Evolutionary conservation across 2,888 invertebrate species (phyloP).

Genomic region (Flexamia atlantica): DNA sequence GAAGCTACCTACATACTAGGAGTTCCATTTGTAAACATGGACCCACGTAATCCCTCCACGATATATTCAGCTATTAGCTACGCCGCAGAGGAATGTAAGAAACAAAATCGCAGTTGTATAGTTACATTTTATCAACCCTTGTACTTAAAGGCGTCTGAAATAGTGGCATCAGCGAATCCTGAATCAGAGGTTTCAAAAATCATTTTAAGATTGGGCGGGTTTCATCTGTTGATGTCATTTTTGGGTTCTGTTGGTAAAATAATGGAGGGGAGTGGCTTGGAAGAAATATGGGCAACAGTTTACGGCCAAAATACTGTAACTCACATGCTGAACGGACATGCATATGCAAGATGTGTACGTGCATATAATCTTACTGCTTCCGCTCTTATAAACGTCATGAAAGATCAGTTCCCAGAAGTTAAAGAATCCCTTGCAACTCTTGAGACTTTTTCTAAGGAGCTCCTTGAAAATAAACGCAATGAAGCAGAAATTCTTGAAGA

Average conservation of each 20-base stretch:
- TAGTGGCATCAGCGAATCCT: background rate
- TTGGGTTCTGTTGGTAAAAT: background rate
- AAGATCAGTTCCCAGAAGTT: background rate
- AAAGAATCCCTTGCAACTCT: background rate
- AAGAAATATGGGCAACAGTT: background rate
- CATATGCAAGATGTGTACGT: background rate
- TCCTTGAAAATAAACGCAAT: too few relatives aligned
- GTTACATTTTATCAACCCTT: background rate
- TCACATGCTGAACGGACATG: background rate
- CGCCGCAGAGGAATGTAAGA: too few relatives aligned
- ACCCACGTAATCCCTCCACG: too few relatives aligned
- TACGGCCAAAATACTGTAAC: background rate
- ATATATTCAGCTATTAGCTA: too few relatives aligned
- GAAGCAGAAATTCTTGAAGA: background rate
- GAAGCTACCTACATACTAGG: too few relatives aligned
- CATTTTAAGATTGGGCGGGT: background rate
- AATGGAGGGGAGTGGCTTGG: background rate
- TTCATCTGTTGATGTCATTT: background rate
- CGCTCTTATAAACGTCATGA: background rate
- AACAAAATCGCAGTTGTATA: background rate
- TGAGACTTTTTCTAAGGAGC: background rate
- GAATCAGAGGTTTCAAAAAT: background rate
- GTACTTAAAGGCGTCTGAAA: background rate
- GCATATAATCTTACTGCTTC: background rate
- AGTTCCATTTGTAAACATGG: too few relatives aligned